Conservation (phyloP, 2,797 vertebrate genomes). For the Enteromius anoplus region DNA sequence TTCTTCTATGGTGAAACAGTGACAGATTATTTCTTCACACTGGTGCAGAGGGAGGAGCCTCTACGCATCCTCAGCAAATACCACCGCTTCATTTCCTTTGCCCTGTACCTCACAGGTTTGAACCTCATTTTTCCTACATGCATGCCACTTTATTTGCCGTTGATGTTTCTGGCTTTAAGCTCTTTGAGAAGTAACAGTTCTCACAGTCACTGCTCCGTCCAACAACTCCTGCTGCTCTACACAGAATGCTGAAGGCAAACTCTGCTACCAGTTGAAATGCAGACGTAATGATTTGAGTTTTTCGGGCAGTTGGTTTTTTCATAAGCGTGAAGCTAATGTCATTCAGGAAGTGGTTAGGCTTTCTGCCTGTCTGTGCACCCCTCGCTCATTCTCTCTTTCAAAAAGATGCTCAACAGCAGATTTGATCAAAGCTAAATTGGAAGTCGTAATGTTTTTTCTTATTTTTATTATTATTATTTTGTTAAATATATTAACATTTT, state of each 20-base stretch:
- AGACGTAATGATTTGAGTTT: background rate
- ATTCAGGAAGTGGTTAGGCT: conserved; percentile 34
- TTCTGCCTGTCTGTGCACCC: background rate
- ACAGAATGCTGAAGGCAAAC: background rate
- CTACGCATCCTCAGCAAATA: conserved; percentile 98
- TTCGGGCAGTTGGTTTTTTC: background rate
- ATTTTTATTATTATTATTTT: background rate
- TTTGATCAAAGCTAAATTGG: background rate
- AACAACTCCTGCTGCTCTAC: background rate
- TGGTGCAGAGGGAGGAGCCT: conserved; percentile 97
- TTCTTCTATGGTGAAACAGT: conserved; percentile 98
- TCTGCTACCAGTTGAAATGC: background rate
- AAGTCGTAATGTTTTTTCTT: no score
- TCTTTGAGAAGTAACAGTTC: background rate
- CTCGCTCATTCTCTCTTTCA: conserved; percentile 18
- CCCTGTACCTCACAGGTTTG: conserved; percentile 92
- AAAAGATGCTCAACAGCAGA: conserved; percentile 8
- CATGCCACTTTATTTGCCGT: background rate
- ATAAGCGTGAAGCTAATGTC: background rate
- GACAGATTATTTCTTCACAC: conserved; percentile 95
- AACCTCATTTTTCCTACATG: background rate
- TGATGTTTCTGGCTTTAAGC: background rate
- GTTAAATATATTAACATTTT: background rate
- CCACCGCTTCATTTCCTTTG: conserved; percentile 97
- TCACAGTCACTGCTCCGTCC: background rate